Percentiles rank a stretch among this genome's conserved stretches.
phyloP scores from a whole-genome alignment of 2,888 invertebrate genomes.

The Caenorhabditis panamensis region DNA sequence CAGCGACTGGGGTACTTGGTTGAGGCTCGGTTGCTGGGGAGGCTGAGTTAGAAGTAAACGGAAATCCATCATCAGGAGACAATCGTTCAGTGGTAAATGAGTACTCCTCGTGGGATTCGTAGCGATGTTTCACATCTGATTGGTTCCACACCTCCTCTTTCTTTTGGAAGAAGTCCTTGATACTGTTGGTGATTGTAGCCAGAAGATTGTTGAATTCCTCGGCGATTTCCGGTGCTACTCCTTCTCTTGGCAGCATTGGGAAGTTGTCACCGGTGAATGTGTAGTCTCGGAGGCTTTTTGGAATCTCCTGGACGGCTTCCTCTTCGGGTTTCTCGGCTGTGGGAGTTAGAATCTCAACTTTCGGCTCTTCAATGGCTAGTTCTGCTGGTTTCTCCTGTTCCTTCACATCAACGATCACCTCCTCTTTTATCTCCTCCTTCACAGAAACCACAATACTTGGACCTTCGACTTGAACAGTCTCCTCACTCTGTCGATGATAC shows the following conservation, averaged over 20 bases:
- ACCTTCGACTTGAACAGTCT: too few relatives aligned
- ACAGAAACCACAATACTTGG: too few relatives aligned
- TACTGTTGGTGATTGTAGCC: background rate
- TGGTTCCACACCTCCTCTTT: background rate
- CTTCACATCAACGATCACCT: too few relatives aligned
- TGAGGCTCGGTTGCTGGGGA: background rate
- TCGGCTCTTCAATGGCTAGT: background rate
- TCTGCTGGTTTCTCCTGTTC: background rate
- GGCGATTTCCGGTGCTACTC: background rate
- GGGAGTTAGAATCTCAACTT: too few relatives aligned
- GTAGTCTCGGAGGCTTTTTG: background rate
- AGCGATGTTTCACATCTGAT: background rate
- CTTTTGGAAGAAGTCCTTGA: background rate
- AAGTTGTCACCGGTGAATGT: background rate
- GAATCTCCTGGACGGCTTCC: background rate
- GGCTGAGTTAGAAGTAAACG: background rate
- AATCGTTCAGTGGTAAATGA: background rate
- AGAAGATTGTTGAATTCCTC: background rate
- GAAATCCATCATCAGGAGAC: background rate
- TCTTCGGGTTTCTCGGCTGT: too few relatives aligned
- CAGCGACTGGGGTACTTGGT: too few relatives aligned
- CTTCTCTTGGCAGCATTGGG: background rate
- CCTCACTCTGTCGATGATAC: background rate
- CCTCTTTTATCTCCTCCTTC: too few relatives aligned
- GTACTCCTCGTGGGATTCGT: background rate